Base-by-base conservation (phyloP, 2,113 vertebrate species). In the Chamaea fasciata region DNA sequence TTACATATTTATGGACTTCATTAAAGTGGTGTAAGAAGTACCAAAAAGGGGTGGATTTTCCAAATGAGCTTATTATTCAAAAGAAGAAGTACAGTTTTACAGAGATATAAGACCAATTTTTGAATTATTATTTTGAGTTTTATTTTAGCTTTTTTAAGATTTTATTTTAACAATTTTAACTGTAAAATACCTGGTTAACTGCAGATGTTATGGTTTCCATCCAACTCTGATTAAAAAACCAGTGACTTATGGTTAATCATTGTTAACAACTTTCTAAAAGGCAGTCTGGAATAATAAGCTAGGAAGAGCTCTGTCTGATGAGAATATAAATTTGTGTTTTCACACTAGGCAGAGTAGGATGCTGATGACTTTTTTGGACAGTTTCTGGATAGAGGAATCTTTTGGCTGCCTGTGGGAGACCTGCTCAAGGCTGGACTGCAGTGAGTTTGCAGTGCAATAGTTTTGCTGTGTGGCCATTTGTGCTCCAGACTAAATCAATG, bases 381-480 rank as follows among this genome's bases (percentile, higher is more conserved):
- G 12, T 17, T 84, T 4, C 12, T 55, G 73, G 22, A 5, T 33
- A 23, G 35, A 42, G 63, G 39, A 83, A 55, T 28, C 9, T 49
- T 76, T 55, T 8, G 4, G 7, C 42, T 62, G 15, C 22, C 5
- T 39, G 14, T 44, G 10, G 21, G 7, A 79, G 27, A 87, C 26
- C 8, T 73, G 28, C 23, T 53, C 69, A 52, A 11, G 19, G 4
- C 10, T 46, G 21, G 63, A 44, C 15, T 44, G 21, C 33, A 16
- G 15, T 28, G 47, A 47, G 23, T 53, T 62, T 71, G 28, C 18
- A 44, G 31, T 47, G 62, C 18, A 75, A 42, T 27, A 7, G 2
- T 62, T 83, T 86, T 30, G 47, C 31, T 49, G 0, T 35, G 52
- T 18, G 42, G 14, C 2, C 0, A 2, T 53, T 83, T 0, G 0